phyloP scores from a whole-genome alignment of 2,888 invertebrate genomes.

The Pimpla rufipes region DNA sequence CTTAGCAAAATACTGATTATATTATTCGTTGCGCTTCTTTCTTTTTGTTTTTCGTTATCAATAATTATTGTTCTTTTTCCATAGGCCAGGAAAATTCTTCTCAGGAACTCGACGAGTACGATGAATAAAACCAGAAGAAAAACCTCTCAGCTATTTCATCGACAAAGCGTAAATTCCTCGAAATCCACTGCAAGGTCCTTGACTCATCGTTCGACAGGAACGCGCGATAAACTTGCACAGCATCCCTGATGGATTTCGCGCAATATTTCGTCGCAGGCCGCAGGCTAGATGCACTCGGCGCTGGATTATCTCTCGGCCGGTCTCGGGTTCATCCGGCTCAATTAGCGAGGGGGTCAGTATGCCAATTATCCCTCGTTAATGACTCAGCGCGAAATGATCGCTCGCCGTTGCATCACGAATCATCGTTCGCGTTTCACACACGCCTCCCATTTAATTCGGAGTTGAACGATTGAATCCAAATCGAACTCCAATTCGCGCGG shows the following conservation, averaged over 20 bases:
- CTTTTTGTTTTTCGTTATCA: background rate
- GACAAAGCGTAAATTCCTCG: background rate
- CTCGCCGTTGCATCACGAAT: background rate
- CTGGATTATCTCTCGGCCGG: background rate
- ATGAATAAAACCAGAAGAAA: constrained; percentile 23
- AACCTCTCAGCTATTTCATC: background rate
- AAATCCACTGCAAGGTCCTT: background rate
- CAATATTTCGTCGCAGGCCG: background rate
- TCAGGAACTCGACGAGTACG: background rate
- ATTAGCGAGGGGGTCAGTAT: constrained; percentile 40
- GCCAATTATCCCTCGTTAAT: constrained; percentile 57
- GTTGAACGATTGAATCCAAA: background rate
- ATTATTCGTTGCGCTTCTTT: background rate
- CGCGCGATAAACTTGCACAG: constrained; percentile 5
- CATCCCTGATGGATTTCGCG: background rate
- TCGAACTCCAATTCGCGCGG: background rate
- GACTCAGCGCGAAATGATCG: constrained; percentile 29
- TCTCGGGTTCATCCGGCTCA: constrained; percentile 12
- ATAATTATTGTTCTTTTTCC: background rate
- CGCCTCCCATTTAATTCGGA: background rate
- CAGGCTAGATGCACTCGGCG: background rate
- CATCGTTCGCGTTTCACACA: background rate
- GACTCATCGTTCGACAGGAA: constrained; percentile 36
- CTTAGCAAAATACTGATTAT: constrained; percentile 19
- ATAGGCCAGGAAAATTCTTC: background rate